These are phyloP conservation scores for Sesamia inferens DNA, from an alignment of 2,888 invertebrate species.

Conservation along the genomic window DNA sequence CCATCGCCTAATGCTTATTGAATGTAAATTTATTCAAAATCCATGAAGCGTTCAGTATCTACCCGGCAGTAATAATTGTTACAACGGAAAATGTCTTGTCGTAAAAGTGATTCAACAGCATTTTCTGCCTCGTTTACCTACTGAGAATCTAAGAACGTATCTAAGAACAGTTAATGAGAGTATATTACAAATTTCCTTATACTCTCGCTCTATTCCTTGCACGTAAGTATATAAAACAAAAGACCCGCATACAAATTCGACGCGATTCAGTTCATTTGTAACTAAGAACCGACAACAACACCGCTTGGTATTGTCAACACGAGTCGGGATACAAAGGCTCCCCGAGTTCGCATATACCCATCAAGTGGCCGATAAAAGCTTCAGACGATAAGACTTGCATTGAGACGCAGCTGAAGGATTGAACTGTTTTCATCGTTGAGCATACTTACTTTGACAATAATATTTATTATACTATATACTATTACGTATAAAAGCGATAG, in stretches of 20 bases:
- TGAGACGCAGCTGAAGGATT: background rate
- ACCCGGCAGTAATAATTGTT: slow-evolving; percentile 19
- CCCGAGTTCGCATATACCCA: slow-evolving; percentile 2
- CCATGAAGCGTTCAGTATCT: slow-evolving; percentile 20
- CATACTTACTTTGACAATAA: background rate
- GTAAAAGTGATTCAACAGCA: slow-evolving; percentile 29
- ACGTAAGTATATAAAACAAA: slow-evolving; percentile 36
- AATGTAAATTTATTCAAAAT: slow-evolving; percentile 50
- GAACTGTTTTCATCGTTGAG: slow-evolving; percentile 5
- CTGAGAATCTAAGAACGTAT: background rate
- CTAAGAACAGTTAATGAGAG: background rate
- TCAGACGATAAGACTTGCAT: slow-evolving; percentile 21
- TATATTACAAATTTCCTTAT: slow-evolving; percentile 12
- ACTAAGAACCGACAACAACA: slow-evolving; percentile 25
- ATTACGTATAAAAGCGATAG: background rate
- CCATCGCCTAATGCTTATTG: slow-evolving; percentile 19
- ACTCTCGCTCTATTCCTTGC: slow-evolving; percentile 16
- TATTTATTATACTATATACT: no score
- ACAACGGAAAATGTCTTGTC: slow-evolving; percentile 26
- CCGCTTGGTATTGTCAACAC: slow-evolving; percentile 35
- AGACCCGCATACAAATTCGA: slow-evolving; percentile 35
- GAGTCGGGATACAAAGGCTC: slow-evolving; percentile 32
- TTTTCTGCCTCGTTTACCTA: slow-evolving; percentile 9
- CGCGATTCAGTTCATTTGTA: slow-evolving; percentile 38
- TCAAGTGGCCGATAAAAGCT: slow-evolving; percentile 31